These are phyloP conservation scores for Lacanobia wlatinum DNA, from an alignment of 2,888 invertebrate species.

Conservation along the genomic window DNA sequence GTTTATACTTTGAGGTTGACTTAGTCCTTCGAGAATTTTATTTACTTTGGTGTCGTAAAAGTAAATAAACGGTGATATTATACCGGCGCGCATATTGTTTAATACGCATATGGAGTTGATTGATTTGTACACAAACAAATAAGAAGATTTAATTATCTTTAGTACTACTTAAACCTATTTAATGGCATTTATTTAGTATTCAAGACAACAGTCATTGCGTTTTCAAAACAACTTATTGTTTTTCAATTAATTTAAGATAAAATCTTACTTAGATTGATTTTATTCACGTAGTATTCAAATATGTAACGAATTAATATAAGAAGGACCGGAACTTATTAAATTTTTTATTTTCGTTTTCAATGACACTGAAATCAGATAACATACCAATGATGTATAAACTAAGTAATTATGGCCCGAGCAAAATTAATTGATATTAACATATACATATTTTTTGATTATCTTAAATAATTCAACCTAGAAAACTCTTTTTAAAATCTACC, in stretches of 20 bases:
- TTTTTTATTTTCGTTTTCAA: not conserved
- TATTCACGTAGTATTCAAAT: not conserved
- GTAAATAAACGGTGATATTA: not conserved
- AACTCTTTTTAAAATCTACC: too few relatives aligned
- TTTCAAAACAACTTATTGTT: not conserved
- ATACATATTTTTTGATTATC: not conserved
- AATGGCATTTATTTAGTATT: not conserved
- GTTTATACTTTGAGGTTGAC: not conserved
- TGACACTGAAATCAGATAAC: constrained; percentile 21
- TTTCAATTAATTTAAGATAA: not conserved
- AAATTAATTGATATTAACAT: not conserved
- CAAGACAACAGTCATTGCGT: constrained; percentile 1
- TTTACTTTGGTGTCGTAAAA: not conserved
- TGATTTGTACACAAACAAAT: constrained; percentile 8
- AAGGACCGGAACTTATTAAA: constrained; percentile 7
- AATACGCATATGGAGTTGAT: not conserved
- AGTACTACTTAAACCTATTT: constrained; percentile 2
- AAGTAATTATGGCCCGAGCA: not conserved
- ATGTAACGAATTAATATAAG: not conserved
- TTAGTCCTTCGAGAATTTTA: not conserved
- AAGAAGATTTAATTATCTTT: not conserved
- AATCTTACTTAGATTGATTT: not conserved
- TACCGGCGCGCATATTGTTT: not conserved
- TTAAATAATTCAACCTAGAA: too few relatives aligned
- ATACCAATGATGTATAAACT: not conserved